Evolutionary conservation across 2,888 invertebrate species (phyloP).

Genomic region (Antheraea assamensis): DNA sequence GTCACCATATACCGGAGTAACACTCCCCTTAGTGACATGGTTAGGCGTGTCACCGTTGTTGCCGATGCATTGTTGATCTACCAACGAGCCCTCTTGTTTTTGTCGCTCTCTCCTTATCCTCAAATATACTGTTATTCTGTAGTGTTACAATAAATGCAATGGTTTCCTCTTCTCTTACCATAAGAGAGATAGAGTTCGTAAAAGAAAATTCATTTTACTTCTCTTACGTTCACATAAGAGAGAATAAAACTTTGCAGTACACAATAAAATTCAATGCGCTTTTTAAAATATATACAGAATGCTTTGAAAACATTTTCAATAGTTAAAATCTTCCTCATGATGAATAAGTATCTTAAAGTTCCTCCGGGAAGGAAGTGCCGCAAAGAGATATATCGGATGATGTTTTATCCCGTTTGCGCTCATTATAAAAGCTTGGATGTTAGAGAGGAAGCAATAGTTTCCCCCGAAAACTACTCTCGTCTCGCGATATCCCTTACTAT

Average conservation of each 20-base stretch:
- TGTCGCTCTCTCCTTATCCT: too few relatives aligned
- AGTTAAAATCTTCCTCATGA: slow-evolving; percentile 30
- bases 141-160: background rate
- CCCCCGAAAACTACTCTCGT: slow-evolving; percentile 27
- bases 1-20: too few relatives aligned
- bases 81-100: too few relatives aligned
- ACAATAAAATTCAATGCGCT: background rate
- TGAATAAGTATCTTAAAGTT: slow-evolving; percentile 34
- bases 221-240: background rate
- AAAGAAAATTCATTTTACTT: background rate
- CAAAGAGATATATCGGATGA: slow-evolving; percentile 28
- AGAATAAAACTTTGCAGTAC: background rate
- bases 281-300: slow-evolving; percentile 3
- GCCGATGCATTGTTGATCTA: too few relatives aligned
- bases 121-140: too few relatives aligned
- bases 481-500: slow-evolving; percentile 27
- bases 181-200: background rate
- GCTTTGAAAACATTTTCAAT: slow-evolving; percentile 23
- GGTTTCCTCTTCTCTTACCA: background rate
- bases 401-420: slow-evolving; percentile 29
- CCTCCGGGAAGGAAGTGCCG: slow-evolving; percentile 33
- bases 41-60: too few relatives aligned
- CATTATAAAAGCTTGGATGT: slow-evolving; percentile 26
- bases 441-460: slow-evolving; percentile 32
- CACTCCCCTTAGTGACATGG: too few relatives aligned